Base-by-base conservation (phyloP, 2,888 invertebrate genomes). In the Pterobdella sp. region DNA sequence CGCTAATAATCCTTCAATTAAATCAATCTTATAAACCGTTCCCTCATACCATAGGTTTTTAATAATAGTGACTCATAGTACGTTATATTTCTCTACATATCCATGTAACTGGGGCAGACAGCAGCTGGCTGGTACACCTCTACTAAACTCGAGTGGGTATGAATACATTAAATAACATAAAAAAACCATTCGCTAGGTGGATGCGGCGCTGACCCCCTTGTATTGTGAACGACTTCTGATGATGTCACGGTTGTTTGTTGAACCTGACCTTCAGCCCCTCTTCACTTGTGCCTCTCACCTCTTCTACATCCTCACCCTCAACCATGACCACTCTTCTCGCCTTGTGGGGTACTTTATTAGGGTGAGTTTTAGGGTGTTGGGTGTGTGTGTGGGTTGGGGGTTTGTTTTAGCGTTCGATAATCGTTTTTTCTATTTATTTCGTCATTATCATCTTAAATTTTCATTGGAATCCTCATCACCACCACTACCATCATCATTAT, bases 301-400 rank as follows among this genome's bases (percentile, higher is more conserved):
- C 34, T 71, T 36, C 37, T 71, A 71, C 56, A 10, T 71, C 22
- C 71, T 71, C 63, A 63, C 71, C 22, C 18, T n/a, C 35, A 71
- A 60, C 26, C 63, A 71, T 31, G 35, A 37, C 26, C 35, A 26
- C 35, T 60, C 63, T 29, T 71, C 60, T 7, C 60, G 36, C 35
- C 36, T 71, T 37, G 31, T 71, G 31, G 71, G 71, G n/a, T 71
- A 71, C 37, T 71, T 71, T n/a, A 63, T 71, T 37, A 42, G 71
- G 63, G 71, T 71, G 18, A 34, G 68, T 68, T 2, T 3, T 32
- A 29, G 49, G 14, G 42, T 42, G 42, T 42, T 18, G n/a, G 10
- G 7, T n/a, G 10, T 29, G 7, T 4, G 7, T 26, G 63, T n/a
- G n/a, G 7, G 4, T 4, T 63, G 7, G n/a, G 7, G n/a, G 7